Percentiles rank a stretch among this genome's conserved stretches.
phyloP scores from a whole-genome alignment of 2,113 vertebrate species.

The Nycticorax nycticorax region DNA sequence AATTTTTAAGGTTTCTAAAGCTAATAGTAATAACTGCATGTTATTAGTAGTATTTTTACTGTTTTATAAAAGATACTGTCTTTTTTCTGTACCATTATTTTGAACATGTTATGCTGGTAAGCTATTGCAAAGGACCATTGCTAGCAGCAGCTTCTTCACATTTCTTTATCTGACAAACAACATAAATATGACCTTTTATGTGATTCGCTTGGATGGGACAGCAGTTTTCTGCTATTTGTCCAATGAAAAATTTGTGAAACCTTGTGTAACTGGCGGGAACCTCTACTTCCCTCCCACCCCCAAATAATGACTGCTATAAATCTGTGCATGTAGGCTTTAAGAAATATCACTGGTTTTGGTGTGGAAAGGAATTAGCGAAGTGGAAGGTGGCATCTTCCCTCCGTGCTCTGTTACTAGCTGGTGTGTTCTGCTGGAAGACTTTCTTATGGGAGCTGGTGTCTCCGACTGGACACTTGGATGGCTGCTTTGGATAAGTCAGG shows the following conservation, averaged over 20 bases:
- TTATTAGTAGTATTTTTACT: not conserved
- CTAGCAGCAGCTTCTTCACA: not conserved
- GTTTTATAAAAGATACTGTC: not conserved
- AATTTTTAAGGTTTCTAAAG: not conserved
- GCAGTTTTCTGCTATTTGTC: not conserved
- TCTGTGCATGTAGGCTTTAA: not conserved
- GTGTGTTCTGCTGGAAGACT: not conserved
- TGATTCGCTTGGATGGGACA: not conserved
- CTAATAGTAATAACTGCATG: not conserved
- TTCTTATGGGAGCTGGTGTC: not conserved
- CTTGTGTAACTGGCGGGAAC: not conserved
- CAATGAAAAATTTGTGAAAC: not conserved
- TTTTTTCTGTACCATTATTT: not conserved
- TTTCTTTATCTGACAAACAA: not conserved
- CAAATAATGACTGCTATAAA: not conserved
- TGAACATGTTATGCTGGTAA: not conserved
- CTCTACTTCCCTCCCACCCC: not conserved
- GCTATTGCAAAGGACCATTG: not conserved
- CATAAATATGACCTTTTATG: not conserved
- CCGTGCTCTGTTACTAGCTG: not conserved
- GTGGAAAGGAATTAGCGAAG: not conserved
- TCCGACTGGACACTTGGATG: not conserved
- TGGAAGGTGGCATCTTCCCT: not conserved
- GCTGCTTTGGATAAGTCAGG: not conserved
- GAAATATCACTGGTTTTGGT: not conserved